Base-by-base conservation (phyloP, 2,797 vertebrate genomes). In the Caiman crocodilus region DNA sequence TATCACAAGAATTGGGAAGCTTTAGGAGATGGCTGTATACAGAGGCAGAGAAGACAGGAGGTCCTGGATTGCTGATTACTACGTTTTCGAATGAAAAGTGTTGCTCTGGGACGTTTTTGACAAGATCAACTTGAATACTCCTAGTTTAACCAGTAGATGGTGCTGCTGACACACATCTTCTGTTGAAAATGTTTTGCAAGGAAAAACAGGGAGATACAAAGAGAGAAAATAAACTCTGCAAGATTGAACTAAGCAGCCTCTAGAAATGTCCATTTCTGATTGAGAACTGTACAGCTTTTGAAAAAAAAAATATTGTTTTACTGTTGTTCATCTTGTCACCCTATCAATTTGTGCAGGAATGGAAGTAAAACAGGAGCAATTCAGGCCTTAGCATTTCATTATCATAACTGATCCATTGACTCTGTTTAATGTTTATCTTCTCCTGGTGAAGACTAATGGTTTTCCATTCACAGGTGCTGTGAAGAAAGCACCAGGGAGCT, bases 91-190 rank as follows among this genome's bases (percentile, higher is more conserved):
- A 50, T 50, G 10, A 50, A 11, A 50, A 50, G 42, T 50, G 42
- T 50, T 50, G 42, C 9, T 50, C 42, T 50, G 42, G 10, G 42
- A 50, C 10, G 42, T 50, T 50, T 50, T 50, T 50, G 42, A 10
- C 10, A 10, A 50, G 42, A 50, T 50, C 42, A 50, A 50, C 85
- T 60, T 87, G 25, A 75, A 79, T 69, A 69, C 32, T 26, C 59
- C 84, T 56, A 1, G 11, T 42, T 78, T 10, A 13, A 58, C 97
- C 98, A 96, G 96, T 83, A 98, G 97, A 96, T 97, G 97, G 97
- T 84, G 88, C 18, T 87, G 35, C 93, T 76, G 88, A 28, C 90
- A 94, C 95, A 35, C 10, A 2, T 1, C 84, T 73, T 78, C 85
- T 60, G 74, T 84, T 71, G 88, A 26, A 17, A 84, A 84, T 50